phyloP scores from a whole-genome alignment of 2,888 invertebrate species.

The Hirudinaria manillensis region DNA sequence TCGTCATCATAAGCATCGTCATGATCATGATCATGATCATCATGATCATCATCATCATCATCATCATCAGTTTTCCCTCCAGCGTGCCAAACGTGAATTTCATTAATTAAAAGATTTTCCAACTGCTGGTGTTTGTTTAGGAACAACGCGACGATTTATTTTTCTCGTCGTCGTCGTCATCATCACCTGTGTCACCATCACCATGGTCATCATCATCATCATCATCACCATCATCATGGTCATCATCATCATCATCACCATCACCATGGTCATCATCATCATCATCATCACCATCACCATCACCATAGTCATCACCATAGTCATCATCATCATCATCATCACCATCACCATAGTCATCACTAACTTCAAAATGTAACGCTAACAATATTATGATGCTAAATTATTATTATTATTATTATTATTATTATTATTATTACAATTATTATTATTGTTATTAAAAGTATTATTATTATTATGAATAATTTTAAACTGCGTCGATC shows the following conservation, averaged over 20 bases:
- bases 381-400: too few relatives aligned
- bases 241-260: slow-evolving; percentile 29
- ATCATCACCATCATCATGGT: slow-evolving; percentile 27
- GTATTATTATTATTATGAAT: too few relatives aligned
- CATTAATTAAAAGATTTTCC: not conserved
- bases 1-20: not conserved
- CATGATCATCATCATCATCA: slow-evolving; percentile 30
- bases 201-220: slow-evolving; percentile 23
- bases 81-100: not conserved
- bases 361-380: not conserved
- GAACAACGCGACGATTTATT: not conserved
- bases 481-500: too few relatives aligned
- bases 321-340: slow-evolving; percentile 18
- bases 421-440: too few relatives aligned
- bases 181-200: slow-evolving; percentile 11
- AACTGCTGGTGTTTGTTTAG: too few relatives aligned
- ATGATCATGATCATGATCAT: slow-evolving; percentile 31
- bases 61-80: slow-evolving; percentile 27
- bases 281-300: slow-evolving; percentile 5
- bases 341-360: slow-evolving; percentile 9
- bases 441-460: too few relatives aligned
- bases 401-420: too few relatives aligned
- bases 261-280: slow-evolving; percentile 18
- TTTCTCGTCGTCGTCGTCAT: not conserved
- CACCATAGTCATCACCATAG: not conserved